Evolutionary conservation across 2,797 vertebrate species (phyloP).

Genomic region (Florisuga fusca): DNA sequence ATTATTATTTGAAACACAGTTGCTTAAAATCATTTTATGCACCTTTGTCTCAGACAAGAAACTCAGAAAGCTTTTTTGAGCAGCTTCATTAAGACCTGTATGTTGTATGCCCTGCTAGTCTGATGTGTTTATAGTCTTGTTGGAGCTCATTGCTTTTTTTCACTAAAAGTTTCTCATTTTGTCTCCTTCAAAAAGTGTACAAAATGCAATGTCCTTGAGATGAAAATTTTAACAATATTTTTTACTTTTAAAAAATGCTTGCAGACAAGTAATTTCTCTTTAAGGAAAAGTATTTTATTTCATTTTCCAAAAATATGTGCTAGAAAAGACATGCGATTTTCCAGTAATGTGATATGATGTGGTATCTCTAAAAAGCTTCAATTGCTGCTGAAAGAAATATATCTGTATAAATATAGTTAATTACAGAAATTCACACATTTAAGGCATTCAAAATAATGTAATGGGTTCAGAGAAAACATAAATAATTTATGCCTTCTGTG

Average conservation of each 20-base stretch:
- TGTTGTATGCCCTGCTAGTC: background rate
- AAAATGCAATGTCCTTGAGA: background rate
- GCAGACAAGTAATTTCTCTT: background rate
- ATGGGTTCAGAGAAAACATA: accelerated
- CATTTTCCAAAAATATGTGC: background rate
- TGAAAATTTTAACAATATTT: background rate
- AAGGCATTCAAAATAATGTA: background rate
- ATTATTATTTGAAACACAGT: background rate
- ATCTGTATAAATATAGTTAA: background rate
- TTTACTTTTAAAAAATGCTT: background rate
- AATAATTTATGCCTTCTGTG: background rate
- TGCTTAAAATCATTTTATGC: background rate
- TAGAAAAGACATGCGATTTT: background rate
- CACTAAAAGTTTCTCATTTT: background rate
- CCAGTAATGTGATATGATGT: background rate
- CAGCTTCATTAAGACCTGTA: background rate
- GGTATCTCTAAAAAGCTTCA: background rate
- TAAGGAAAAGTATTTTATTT: background rate
- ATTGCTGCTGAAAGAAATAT: background rate
- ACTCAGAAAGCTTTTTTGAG: background rate
- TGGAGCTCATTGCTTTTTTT: background rate
- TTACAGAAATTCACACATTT: background rate
- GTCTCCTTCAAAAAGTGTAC: background rate
- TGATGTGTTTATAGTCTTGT: background rate
- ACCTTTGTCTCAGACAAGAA: background rate